Conservation (phyloP, 2,888 invertebrate species). For the Cremastobaeus sp. region DNA sequence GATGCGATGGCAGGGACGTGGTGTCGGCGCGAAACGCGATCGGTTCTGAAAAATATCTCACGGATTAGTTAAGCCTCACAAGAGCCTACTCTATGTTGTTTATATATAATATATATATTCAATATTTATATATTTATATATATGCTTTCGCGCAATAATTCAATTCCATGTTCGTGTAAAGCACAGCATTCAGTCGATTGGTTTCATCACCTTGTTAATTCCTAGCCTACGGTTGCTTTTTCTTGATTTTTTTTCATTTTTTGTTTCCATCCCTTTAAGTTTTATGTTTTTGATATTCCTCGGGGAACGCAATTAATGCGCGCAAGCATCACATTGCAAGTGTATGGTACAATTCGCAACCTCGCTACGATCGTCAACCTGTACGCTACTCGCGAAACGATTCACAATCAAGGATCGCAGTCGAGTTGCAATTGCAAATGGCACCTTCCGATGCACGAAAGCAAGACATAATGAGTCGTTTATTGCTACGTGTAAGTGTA, state of each 20-base stretch:
- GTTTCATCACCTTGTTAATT: conserved; percentile 47
- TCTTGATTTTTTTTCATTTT: not conserved
- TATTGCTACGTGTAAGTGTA: conserved; percentile 70
- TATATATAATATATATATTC: conserved; percentile 37
- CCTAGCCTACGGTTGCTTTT: conserved; percentile 27
- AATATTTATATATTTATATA: conserved; percentile 38
- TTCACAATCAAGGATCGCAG: conserved; percentile 31
- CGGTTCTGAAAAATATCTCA: conserved; percentile 59
- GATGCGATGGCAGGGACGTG: conserved; percentile 63
- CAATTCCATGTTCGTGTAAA: conserved; percentile 52
- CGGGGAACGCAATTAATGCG: conserved; percentile 52
- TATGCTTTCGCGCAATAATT: conserved; percentile 57
- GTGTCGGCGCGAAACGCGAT: conserved; percentile 69
- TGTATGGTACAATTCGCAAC: conserved; percentile 43
- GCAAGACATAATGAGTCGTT: conserved; percentile 64
- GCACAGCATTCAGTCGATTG: conserved; percentile 56
- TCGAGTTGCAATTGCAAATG: conserved; percentile 36
- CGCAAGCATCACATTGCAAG: conserved; percentile 53
- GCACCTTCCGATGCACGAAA: conserved; percentile 57
- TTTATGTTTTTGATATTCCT: conserved; percentile 45
- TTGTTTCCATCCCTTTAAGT: not conserved
- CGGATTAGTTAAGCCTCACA: conserved; percentile 70
- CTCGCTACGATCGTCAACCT: conserved; percentile 19
- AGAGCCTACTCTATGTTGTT: conserved; percentile 64
- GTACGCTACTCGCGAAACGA: conserved; percentile 4